phyloP scores from a whole-genome alignment of 2,888 invertebrate genomes.

The Ennomos fuscantarius region DNA sequence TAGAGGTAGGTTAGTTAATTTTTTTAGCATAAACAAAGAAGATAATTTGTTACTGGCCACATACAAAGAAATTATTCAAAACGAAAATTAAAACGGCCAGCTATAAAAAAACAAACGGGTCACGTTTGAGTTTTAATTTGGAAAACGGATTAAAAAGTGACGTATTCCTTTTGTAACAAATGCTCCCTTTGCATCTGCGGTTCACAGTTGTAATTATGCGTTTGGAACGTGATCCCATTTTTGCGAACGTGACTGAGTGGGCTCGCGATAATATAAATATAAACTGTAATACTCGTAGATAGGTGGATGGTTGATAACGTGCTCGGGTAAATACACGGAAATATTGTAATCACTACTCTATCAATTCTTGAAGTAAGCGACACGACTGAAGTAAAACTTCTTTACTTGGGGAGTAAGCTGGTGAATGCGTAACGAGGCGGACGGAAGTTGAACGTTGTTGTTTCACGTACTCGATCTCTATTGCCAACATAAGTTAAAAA shows the following conservation, averaged over 20 bases:
- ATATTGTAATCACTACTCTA: neutral
- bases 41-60: conserved; percentile 26
- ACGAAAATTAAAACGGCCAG: conserved; percentile 24
- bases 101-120: conserved; percentile 48
- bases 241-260: conserved; percentile 68
- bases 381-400: no score
- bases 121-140: conserved; percentile 67
- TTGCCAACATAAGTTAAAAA: no score
- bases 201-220: conserved; percentile 72
- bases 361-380: no score
- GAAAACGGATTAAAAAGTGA: conserved; percentile 63
- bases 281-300: conserved; percentile 35
- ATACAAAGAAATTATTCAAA: conserved; percentile 18
- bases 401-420: no score
- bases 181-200: conserved; percentile 55
- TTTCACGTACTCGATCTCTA: no score
- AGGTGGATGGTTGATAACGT: conserved; percentile 11
- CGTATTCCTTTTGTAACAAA: conserved; percentile 50
- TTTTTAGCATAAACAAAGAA: conserved; percentile 22
- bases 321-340: conserved; percentile 5
- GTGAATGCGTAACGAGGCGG: no score
- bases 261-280: conserved; percentile 55
- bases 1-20: no score
- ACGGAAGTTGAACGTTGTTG: no score
- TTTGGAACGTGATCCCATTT: conserved; percentile 80